These are phyloP conservation scores for Pseudorhiza aurosa DNA, from an alignment of 30 jellyfish, hydroid and myxozoan genomes.

Conservation along the genomic window DNA sequence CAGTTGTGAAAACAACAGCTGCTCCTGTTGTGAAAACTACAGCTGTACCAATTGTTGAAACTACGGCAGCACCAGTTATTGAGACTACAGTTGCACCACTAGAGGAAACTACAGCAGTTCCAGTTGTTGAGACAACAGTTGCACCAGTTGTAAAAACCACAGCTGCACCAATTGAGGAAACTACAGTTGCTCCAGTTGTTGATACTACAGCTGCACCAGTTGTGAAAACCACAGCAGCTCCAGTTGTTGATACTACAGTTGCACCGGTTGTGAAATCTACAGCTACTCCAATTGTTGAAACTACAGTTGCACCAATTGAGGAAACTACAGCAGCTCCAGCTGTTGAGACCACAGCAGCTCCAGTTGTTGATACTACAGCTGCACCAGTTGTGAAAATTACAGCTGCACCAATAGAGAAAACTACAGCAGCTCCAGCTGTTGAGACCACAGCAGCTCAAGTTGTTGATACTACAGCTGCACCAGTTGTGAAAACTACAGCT, in stretches of 20 bases:
- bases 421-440: slow-evolving; percentile 21
- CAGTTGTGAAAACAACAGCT: slow-evolving; percentile 14
- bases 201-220: slow-evolving; percentile 31
- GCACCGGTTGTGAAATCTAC: not conserved
- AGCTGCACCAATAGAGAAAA: slow-evolving; percentile 18
- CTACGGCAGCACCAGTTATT: slow-evolving; percentile 20
- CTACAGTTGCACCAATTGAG: slow-evolving; percentile 15
- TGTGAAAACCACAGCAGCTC: slow-evolving; percentile 36
- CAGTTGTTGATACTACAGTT: slow-evolving; percentile 13
- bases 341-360: slow-evolving; percentile 33
- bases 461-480: slow-evolving; percentile 60
- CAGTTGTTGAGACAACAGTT: slow-evolving; percentile 16
- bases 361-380: slow-evolving; percentile 36
- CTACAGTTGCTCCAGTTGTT: slow-evolving; percentile 21
- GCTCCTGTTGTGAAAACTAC: slow-evolving; percentile 29
- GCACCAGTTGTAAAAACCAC: slow-evolving; percentile 20
- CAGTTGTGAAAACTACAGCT: slow-evolving; percentile 27
- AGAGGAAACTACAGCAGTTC: slow-evolving; percentile 11
- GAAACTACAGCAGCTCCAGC: slow-evolving; percentile 42
- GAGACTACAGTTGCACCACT: slow-evolving; percentile 18
- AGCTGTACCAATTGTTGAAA: slow-evolving; percentile 19
- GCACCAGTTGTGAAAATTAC: slow-evolving; percentile 36
- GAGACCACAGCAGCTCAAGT: slow-evolving; percentile 50
- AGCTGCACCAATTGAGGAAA: slow-evolving; percentile 19
- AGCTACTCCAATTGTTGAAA: slow-evolving; percentile 5